Conservation (phyloP, 2,888 invertebrate genomes). For the Lepidonotus clava region DNA sequence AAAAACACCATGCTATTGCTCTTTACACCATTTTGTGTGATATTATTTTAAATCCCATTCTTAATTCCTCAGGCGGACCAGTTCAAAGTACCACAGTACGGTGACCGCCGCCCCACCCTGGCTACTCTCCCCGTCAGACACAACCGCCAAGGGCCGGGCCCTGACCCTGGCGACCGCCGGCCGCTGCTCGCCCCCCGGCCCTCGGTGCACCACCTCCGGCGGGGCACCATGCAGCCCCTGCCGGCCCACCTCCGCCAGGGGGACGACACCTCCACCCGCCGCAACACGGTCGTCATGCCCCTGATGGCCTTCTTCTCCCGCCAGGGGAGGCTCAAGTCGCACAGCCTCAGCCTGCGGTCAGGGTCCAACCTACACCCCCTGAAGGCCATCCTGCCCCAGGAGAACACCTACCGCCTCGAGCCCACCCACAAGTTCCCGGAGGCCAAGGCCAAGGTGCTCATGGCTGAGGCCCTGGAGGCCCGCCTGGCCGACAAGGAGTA, state of each 20-base stretch:
- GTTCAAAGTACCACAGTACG: too few relatives aligned
- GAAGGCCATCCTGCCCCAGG: neutral
- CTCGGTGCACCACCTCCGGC: neutral
- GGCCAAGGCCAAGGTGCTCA: neutral
- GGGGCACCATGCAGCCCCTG: constrained; percentile 12
- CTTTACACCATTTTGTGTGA: too few relatives aligned
- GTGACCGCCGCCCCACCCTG: too few relatives aligned
- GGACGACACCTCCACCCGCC: neutral
- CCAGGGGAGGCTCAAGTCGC: neutral
- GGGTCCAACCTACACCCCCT: neutral
- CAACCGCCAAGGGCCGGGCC: neutral
- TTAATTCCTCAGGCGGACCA: too few relatives aligned
- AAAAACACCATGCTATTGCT: too few relatives aligned
- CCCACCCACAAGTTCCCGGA: constrained; percentile 2
- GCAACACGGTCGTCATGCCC: constrained; percentile 39
- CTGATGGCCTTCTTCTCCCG: constrained; percentile 32
- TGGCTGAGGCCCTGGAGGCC: neutral
- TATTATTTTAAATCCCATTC: too few relatives aligned
- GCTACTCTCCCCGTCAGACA: too few relatives aligned
- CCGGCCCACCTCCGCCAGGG: neutral
- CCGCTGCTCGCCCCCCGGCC: neutral
- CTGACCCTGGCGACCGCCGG: neutral
- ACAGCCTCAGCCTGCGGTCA: constrained; percentile 16
- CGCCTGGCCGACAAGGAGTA: neutral
- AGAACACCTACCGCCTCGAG: constrained; percentile 36